Conservation (phyloP, 2,113 vertebrate genomes). For the Leuciscus idus region DNA sequence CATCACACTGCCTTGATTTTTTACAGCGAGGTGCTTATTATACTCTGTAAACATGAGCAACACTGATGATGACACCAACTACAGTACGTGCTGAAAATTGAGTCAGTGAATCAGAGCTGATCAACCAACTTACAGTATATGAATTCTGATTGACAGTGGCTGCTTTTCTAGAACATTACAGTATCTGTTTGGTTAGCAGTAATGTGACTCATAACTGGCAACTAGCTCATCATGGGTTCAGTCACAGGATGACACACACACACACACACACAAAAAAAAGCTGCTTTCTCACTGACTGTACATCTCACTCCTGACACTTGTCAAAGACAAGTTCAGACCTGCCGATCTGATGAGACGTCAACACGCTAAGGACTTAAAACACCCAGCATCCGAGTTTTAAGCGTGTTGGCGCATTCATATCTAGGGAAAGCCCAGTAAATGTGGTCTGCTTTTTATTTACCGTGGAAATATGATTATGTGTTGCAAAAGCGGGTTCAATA, state of each 20-base stretch:
- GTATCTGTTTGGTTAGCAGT: conserved; percentile 2
- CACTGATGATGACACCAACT: not conserved
- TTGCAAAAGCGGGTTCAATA: not conserved
- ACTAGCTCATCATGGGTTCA: conserved; percentile 5
- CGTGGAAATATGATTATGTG: conserved; percentile 9
- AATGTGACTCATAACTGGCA: conserved; percentile 14
- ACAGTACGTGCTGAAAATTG: not conserved
- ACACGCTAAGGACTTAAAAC: not conserved
- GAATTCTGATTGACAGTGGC: not conserved
- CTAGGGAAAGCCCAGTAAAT: conserved; percentile 16
- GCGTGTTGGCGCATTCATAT: not conserved
- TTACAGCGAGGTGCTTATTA: not conserved
- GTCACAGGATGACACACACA: conserved; percentile 17
- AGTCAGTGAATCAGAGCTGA: not conserved
- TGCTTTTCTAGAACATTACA: not conserved
- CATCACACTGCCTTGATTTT: not conserved
- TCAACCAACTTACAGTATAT: not conserved
- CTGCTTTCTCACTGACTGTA: conserved; percentile 18
- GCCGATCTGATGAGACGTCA: not conserved
- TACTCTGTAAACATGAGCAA: not conserved
- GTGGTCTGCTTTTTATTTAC: conserved; percentile 16
- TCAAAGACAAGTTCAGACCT: conserved; percentile 23
- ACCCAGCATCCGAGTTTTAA: conserved; percentile 1
- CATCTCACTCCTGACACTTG: not conserved
- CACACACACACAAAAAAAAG: not conserved